These are phyloP conservation scores for Platygyra sinensis DNA, from an alignment of 64 coral and sea anemone genomes.

Conservation along the genomic window DNA sequence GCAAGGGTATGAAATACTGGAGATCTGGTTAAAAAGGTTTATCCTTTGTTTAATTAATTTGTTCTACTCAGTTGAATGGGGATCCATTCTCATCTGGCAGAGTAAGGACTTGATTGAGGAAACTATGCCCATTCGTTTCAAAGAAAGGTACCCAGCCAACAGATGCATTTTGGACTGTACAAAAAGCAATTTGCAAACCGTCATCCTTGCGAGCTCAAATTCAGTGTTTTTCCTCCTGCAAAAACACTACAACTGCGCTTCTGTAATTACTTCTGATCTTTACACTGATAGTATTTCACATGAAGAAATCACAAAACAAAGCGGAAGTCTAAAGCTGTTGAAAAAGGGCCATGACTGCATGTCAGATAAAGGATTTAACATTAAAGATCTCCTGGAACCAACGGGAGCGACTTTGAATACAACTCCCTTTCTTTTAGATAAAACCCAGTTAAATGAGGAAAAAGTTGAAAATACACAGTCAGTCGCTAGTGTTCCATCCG, in stretches of 20 bases:
- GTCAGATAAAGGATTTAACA: slow-evolving; percentile 55
- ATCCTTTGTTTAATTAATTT: slow-evolving; percentile 52
- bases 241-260: slow-evolving; percentile 42
- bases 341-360: slow-evolving; percentile 54
- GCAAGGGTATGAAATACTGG: slow-evolving; percentile 19
- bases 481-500: slow-evolving; percentile 20
- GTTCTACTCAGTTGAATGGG: slow-evolving; percentile 42
- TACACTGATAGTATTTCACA: slow-evolving; percentile 62
- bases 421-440: slow-evolving; percentile 47
- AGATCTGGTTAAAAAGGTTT: no score
- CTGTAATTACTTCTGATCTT: slow-evolving; percentile 55
- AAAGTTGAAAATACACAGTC: no score
- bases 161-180: slow-evolving; percentile 64
- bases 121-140: slow-evolving; percentile 33
- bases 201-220: slow-evolving; percentile 38
- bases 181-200: slow-evolving; percentile 56
- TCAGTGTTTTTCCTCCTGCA: slow-evolving; percentile 54
- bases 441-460: slow-evolving; percentile 30
- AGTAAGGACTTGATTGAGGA: slow-evolving; percentile 39
- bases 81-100: slow-evolving; percentile 47
- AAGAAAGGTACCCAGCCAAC: slow-evolving; percentile 41
- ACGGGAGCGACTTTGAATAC: slow-evolving; percentile 49
- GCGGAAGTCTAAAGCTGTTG: slow-evolving; percentile 52
- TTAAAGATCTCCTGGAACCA: slow-evolving; percentile 54
- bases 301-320: slow-evolving; percentile 65